Evolutionary conservation across 2,888 invertebrate species (phyloP).

Genomic region (Campaea margaritaria): DNA sequence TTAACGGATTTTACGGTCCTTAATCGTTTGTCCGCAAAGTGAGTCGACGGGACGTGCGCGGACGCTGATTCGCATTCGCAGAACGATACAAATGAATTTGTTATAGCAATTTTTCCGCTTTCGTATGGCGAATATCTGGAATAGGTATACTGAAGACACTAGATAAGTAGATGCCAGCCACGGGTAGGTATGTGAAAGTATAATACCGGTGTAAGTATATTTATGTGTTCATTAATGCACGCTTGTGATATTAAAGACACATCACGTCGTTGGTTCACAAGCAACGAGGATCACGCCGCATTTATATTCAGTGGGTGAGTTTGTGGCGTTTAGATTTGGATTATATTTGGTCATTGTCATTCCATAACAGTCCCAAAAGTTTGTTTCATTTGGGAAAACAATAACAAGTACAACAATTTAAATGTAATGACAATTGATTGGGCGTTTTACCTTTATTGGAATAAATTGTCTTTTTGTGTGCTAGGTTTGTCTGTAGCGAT

Average conservation of each 20-base stretch:
- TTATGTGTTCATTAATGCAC: conserved; percentile 76
- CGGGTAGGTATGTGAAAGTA: conserved; percentile 62
- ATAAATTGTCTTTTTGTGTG: conserved; percentile 10
- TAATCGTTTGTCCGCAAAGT: conserved; percentile 1
- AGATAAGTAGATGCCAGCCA: conserved; percentile 23
- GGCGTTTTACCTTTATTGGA: conserved; percentile 28
- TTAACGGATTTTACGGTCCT: conserved; percentile 49
- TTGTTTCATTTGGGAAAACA: conserved; percentile 75
- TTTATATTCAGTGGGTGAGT: conserved; percentile 78
- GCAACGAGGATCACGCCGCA: conserved; percentile 71
- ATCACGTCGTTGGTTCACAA: conserved; percentile 84
- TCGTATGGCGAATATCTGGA: conserved; percentile 9
- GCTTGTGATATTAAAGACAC: conserved; percentile 78
- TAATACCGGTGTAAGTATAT: conserved; percentile 58
- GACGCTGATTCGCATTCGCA: background rate
- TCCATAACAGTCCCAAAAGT: conserved; percentile 69
- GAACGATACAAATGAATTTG: background rate
- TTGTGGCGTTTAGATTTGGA: conserved; percentile 82
- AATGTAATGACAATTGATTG: conserved; percentile 41
- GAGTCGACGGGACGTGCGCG: background rate
- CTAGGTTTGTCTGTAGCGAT: conserved; percentile 6
- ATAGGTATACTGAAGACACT: background rate
- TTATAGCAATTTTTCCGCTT: conserved; percentile 12
- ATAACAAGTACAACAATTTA: conserved; percentile 72
- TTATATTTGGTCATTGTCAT: conserved; percentile 82